These are phyloP conservation scores for Pterostichus madidus DNA, from an alignment of 2,888 invertebrate genomes.

Conservation along the genomic window DNA sequence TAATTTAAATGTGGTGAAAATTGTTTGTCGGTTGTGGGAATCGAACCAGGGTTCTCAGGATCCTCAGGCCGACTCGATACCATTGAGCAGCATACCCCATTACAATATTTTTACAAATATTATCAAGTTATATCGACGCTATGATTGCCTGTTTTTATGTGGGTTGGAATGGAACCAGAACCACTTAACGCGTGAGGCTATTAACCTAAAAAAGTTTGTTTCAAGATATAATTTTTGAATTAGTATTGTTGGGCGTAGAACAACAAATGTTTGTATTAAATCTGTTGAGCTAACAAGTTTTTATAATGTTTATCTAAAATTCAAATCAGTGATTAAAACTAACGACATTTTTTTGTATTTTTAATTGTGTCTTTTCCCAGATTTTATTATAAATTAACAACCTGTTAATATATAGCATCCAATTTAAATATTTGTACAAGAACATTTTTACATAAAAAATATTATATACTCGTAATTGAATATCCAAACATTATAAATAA, in stretches of 20 bases:
- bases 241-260: neutral
- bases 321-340: constrained; percentile 27
- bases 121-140: too few relatives aligned
- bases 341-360: constrained; percentile 36
- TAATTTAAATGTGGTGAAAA: too few relatives aligned
- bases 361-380: constrained; percentile 35
- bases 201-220: too few relatives aligned
- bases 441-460: neutral
- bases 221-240: too few relatives aligned
- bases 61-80: too few relatives aligned
- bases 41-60: too few relatives aligned
- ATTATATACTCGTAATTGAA: neutral
- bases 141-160: too few relatives aligned
- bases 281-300: constrained; percentile 6
- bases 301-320: constrained; percentile 9
- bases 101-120: too few relatives aligned
- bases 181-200: too few relatives aligned
- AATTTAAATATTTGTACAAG: constrained; percentile 39
- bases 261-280: neutral
- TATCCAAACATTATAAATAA: constrained; percentile 10
- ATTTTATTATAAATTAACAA: constrained; percentile 8
- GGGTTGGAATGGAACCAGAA: too few relatives aligned
- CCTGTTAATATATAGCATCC: constrained; percentile 13
- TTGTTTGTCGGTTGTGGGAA: too few relatives aligned
- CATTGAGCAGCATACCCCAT: too few relatives aligned